Conservation (phyloP, 2,113 vertebrate genomes). For the Phycodurus eques region DNA sequence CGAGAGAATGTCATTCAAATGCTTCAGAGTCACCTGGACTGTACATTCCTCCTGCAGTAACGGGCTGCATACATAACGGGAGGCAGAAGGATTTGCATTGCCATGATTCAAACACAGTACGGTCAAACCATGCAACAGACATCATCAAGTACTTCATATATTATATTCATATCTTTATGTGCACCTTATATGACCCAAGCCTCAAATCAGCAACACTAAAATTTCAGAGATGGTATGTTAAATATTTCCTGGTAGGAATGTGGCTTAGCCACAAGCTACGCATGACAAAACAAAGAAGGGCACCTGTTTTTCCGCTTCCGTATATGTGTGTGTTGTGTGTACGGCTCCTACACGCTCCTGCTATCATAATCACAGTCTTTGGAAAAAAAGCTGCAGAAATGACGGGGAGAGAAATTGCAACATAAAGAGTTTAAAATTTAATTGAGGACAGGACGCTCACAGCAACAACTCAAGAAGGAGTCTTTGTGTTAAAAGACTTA, state of each 20-base stretch:
- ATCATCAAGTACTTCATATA: slow-evolving; percentile 43
- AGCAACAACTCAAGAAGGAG: slow-evolving; percentile 1
- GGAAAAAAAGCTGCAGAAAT: slow-evolving; percentile 54
- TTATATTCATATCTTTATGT: slow-evolving; percentile 46
- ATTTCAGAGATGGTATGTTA: slow-evolving; percentile 12
- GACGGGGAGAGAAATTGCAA: slow-evolving; percentile 7
- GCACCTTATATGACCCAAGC: slow-evolving; percentile 36
- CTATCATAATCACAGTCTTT: slow-evolving; percentile 47
- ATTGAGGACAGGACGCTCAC: slow-evolving; percentile 15
- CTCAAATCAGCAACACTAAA: slow-evolving; percentile 25
- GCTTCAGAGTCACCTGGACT: slow-evolving; percentile 33
- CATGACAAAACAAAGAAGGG: slow-evolving; percentile 23
- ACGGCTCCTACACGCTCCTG: not conserved
- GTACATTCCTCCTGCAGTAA: slow-evolving; percentile 32
- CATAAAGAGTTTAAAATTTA: slow-evolving; percentile 19
- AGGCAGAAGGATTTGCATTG: slow-evolving; percentile 42
- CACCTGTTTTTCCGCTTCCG: slow-evolving; percentile 20
- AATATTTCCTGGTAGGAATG: slow-evolving; percentile 26
- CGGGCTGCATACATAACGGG: slow-evolving; percentile 41
- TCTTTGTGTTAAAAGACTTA: slow-evolving; percentile 40
- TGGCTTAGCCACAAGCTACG: slow-evolving; percentile 17
- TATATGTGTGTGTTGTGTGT: slow-evolving; percentile 5
- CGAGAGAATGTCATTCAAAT: slow-evolving; percentile 28
- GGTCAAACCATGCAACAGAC: slow-evolving; percentile 64
- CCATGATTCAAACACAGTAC: slow-evolving; percentile 47